Evolutionary conservation across 64 coral and sea anemone species (phyloP).

Genomic region (Acropora yongei): DNA sequence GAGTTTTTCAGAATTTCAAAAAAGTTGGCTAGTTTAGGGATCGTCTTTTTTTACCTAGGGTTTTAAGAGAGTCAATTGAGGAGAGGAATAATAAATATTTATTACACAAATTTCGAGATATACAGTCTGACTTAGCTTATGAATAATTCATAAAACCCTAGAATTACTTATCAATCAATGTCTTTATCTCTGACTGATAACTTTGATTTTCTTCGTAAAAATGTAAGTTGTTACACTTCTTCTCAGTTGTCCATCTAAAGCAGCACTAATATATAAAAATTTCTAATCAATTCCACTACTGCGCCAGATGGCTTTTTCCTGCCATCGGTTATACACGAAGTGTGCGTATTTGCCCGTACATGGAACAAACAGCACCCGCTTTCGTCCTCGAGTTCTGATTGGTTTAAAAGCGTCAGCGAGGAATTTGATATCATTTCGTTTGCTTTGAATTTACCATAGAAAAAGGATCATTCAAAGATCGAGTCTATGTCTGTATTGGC

Average conservation of each 20-base stretch:
- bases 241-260: background rate
- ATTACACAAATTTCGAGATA: too few relatives aligned
- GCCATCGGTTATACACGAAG: background rate
- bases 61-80: too few relatives aligned
- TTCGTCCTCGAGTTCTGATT: background rate
- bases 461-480: background rate
- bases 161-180: too few relatives aligned
- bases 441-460: background rate
- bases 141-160: too few relatives aligned
- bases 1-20: too few relatives aligned
- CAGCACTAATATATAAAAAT: background rate
- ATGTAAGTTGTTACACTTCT: background rate
- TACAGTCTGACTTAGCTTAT: too few relatives aligned
- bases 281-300: too few relatives aligned
- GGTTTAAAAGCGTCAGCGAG: background rate
- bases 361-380: background rate
- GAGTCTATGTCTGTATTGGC: conserved; percentile 16
- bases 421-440: background rate
- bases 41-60: too few relatives aligned
- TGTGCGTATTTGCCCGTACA: background rate
- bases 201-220: too few relatives aligned
- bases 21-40: too few relatives aligned
- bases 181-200: too few relatives aligned
- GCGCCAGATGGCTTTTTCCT: background rate
- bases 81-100: too few relatives aligned